phyloP scores from a whole-genome alignment of 2,113 vertebrate species.

The Chroicocephalus ridibundus region DNA sequence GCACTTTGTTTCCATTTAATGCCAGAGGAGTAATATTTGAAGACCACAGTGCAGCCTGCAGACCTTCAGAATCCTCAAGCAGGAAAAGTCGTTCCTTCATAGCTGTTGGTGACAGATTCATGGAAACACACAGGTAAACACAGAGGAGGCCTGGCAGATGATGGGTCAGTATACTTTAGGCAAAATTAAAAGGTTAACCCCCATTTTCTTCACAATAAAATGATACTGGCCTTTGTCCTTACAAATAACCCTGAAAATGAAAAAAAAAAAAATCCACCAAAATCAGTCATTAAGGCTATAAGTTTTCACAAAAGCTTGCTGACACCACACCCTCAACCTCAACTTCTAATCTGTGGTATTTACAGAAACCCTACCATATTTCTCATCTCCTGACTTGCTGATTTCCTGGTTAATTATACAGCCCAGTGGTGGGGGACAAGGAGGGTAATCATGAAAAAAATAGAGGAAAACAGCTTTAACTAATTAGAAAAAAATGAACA shows the following conservation, averaged over 20 bases:
- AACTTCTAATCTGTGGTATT: neutral
- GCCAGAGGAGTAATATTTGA: neutral
- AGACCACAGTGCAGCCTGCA: neutral
- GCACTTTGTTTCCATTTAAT: neutral
- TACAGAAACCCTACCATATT: neutral
- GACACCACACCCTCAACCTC: neutral
- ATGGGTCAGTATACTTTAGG: neutral
- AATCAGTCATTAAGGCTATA: neutral
- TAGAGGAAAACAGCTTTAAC: neutral
- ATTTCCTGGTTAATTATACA: neutral
- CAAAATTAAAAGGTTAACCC: neutral
- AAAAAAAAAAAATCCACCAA: neutral
- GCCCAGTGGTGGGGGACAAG: neutral
- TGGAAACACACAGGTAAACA: neutral
- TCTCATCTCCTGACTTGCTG: neutral
- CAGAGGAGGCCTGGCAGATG: neutral
- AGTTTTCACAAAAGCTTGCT: neutral
- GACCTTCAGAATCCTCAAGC: neutral
- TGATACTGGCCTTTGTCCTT: neutral
- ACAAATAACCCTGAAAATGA: neutral
- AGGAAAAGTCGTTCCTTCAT: neutral
- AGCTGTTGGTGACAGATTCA: neutral
- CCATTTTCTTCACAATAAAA: neutral
- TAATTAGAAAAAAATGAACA: neutral
- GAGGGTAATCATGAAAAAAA: neutral